Evolutionary conservation across 2,888 invertebrate species (phyloP), one percentile per base, ranked within the genome.

Genomic region (Coleophora flavipennella): DNA sequence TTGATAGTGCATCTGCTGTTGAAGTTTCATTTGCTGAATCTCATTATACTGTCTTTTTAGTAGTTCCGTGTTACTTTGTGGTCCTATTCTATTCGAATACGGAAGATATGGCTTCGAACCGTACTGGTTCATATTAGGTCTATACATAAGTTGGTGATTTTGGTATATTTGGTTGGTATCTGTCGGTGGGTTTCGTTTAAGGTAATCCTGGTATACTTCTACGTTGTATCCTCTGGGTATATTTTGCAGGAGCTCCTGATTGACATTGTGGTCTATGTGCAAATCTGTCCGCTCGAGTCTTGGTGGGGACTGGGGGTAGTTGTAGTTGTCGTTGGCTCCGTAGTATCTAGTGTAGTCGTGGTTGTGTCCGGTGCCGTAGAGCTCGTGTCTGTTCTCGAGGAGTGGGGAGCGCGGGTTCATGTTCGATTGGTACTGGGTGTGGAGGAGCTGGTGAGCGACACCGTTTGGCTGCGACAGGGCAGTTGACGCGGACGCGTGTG

Each of bases 1-100:
- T 49, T 89, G 89, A 47, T 89, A 89, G 49, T 87, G 87, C 57
- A 89, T 65, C 59, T 89, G 89, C 31, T 87, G 88, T 51, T 89
- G 88, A 49, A 89, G 62, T 63, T 89, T 89, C 75, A 89, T 88
- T 62, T 89, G 88, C 55, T 89, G 89, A 49, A 89, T 72, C 63
- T 89, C 88, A 52, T 87, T 88, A 48, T 89, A 89, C 55, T 89
- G 88, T 48, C 85, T 78, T 50, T 88, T 77, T 51, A 88, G 62
- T 48, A 89, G 50, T 48, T 89, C 88, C 33, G 89, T 88, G 49
- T 89, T 88, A 59, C 89, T 88, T 43, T 83, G 80, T 14, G 81
- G 71, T 50, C 84, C 83, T 69, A 80, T 81, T 54, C 85, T 74
- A 70, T 67, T 85, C 6, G 84, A 80, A 59, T 80, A 85, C 38